Base-by-base conservation (phyloP, 1,140 invertebrate species). In the Thereuonema tuberculata region DNA sequence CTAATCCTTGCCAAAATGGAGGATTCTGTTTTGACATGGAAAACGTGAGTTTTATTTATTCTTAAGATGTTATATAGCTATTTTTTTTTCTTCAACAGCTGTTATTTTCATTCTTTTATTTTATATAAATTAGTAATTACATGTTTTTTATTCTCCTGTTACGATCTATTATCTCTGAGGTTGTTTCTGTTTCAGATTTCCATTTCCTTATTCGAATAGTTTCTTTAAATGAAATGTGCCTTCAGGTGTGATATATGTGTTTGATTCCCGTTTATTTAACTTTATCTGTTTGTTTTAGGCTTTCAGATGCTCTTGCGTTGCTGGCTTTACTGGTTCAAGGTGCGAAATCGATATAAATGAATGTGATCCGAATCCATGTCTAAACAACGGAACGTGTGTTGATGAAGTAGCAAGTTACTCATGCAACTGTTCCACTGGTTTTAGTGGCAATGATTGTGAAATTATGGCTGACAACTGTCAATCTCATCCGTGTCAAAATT, bases 51-150 rank as follows among this genome's bases (percentile, higher is more conserved):
- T n/a, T n/a, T 72, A 67, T 59, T 80, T 87, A 43, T 99, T 95
- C 70, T 81, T 85, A 1, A 83, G 89, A 69, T 95, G 95, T 0
- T 98, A 86, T 70, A 83, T 28, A 95, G 94, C 27, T 74, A 81
- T 23, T 77, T 81, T 59, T 95, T 91, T 70, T 88, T 93, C 69
- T 79, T 80, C 5, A 81, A 63, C 48, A 55, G 48, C 5, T 12
- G 23, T 50, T 20, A 50, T 12, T 24, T 20, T 5, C 23, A 12
- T 50, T 50, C 17, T 5, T 5, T 50, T 12, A n/a, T n/a, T n/a
- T n/a, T n/a, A n/a, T n/a, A n/a, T n/a, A n/a, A n/a, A n/a, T n/a
- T n/a, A n/a, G n/a, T n/a, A n/a, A n/a, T n/a, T n/a, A n/a, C n/a
- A n/a, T n/a, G n/a, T n/a, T n/a, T n/a, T n/a, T n/a, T n/a, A n/a